phyloP scores from a whole-genome alignment of 2,797 vertebrate genomes.

The Chiloscyllium punctatum region DNA sequence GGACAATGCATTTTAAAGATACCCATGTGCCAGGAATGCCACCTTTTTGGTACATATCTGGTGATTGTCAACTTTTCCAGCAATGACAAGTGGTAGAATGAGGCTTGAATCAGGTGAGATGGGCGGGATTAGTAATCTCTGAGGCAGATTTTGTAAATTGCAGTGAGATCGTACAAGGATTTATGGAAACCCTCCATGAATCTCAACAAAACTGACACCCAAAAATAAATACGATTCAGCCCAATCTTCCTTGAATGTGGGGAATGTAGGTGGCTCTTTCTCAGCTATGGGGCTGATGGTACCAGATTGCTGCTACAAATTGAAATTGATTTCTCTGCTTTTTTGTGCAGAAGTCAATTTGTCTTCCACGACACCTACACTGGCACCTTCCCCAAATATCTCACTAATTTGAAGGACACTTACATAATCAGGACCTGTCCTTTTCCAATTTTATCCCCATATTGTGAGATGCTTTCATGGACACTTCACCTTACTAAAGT shows the following conservation, averaged over 20 bases:
- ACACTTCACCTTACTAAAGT: not conserved
- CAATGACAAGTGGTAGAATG: too few relatives aligned
- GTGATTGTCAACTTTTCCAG: too few relatives aligned
- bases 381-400: not conserved
- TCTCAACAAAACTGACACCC: too few relatives aligned
- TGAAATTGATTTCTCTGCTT: not conserved
- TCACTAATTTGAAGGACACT: not conserved
- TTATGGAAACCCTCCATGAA: too few relatives aligned
- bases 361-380: not conserved
- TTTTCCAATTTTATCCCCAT: not conserved
- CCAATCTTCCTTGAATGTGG: not conserved
- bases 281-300: not conserved
- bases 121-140: too few relatives aligned
- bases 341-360: too few relatives aligned
- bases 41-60: too few relatives aligned
- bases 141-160: too few relatives aligned
- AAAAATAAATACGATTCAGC: not conserved
- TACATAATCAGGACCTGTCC: not conserved
- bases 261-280: not conserved
- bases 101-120: too few relatives aligned
- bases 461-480: not conserved
- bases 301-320: not conserved
- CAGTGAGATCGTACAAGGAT: too few relatives aligned
- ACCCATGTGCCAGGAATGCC: too few relatives aligned
- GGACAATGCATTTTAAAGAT: too few relatives aligned